Evolutionary conservation across 2,113 vertebrate species (phyloP), one percentile per base, ranked within the genome.

Genomic region (Alaudala cheleensis): DNA sequence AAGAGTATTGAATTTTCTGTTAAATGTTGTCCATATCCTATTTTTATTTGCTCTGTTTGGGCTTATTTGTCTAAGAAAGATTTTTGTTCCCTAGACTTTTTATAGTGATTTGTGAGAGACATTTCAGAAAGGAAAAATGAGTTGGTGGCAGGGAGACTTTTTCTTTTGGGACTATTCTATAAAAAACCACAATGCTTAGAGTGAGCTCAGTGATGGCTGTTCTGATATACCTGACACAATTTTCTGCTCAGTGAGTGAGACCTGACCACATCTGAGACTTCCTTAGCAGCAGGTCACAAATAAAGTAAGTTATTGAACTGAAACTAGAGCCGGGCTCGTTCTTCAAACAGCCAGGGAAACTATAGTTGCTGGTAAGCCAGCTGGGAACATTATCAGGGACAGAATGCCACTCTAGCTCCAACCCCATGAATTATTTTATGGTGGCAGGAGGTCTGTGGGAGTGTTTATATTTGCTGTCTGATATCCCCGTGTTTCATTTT

Each of bases 401-500:
- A 47, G 64, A 81, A 70, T 83, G 64, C 60, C 86, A 78, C 60
- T 34, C 17, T 69, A 70, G 34, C 37, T 81, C 19, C 58, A 81
- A 40, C 9, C 6, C 54, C n/a, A 61, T 79, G n/a, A 61, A 90
- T 87, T 80, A 82, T 82, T 92, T 87, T 76, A 69, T 2, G 4
- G 77, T 51, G 76, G 64, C 64, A 83, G 39, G 44, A 95, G 64
- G 31, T 84, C 76, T 90, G 72, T 93, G 83, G 76, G 88, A 83
- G 88, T 81, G 88, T 93, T 97, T 94, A 61, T 88, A 26, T 74
- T 90, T 69, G 16, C 47, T 69, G 34, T 47, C 62, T 86, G 50
- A 70, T 0, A 0, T 77, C 42, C 42, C 40, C 70, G 33, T 82
- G 26, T 88, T 93, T 88, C 22, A 70, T 86, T 83, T 96, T 94